Percentiles rank a stretch among this genome's conserved stretches.
Conservation (phyloP, 2,113 vertebrate species). For the Herpailurus yagouaroundi region DNA sequence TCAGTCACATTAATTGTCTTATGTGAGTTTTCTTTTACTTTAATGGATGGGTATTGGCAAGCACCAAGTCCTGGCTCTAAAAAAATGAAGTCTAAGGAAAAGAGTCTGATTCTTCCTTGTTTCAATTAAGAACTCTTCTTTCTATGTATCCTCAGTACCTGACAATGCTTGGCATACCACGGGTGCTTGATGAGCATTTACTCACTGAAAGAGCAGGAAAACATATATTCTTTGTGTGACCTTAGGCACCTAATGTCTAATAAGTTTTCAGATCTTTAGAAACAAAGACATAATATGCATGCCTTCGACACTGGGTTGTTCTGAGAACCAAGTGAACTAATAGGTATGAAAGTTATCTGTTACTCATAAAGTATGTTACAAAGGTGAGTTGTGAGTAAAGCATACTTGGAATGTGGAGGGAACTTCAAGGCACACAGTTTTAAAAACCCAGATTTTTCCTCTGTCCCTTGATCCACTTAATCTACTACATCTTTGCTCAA, state of each 20-base stretch:
- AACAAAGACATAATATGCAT: neutral
- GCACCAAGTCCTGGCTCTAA: neutral
- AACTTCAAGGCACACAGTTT: neutral
- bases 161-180: accelerated
- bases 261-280: neutral
- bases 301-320: neutral
- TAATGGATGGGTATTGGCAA: neutral
- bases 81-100: neutral
- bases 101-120: neutral
- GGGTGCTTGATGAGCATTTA: neutral
- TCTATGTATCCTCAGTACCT: neutral
- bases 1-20: slow-evolving; percentile 9
- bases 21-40: slow-evolving; percentile 5
- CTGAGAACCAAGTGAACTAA: neutral
- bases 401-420: neutral
- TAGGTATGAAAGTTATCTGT: neutral
- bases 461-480: neutral
- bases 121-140: neutral
- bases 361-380: neutral
- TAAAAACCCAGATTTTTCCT: neutral
- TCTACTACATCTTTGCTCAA: neutral
- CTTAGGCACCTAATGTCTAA: neutral
- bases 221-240: neutral
- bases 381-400: neutral
- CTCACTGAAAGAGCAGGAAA: neutral